Evolutionary conservation across 2,888 invertebrate genomes (phyloP), one percentile per base, ranked within the genome.

Genomic region (Calephelis perditalis): DNA sequence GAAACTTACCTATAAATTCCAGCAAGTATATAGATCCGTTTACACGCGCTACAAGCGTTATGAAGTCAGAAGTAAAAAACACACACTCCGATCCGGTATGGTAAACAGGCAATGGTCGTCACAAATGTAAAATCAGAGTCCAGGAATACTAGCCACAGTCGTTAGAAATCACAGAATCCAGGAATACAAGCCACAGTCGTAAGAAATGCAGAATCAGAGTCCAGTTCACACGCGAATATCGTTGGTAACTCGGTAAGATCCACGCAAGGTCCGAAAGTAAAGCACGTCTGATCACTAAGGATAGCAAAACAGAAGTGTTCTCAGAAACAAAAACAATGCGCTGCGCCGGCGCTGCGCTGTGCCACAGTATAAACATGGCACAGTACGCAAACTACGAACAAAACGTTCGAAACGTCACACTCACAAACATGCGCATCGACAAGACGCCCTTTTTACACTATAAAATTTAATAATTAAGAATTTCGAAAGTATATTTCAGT

Each of bases 181-280:
- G 55, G 55, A 55, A 55, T 55, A 55, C 55, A 55, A 55, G 55
- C 55, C 55, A 55, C 5, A 55, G 55, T 55, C 36, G 55, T 55
- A 55, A 55, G 37, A 55, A 55, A 55, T 55, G 55, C 55, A 55
- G 55, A 55, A 55, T 55, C 55, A 12, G 55, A 55, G 55, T 55
- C 55, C 11, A 55, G 55, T 55, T 55, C 55, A 55, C 37, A 55
- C 37, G 55, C 55, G 55, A 55, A 55, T 55, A 55, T 55, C 55
- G 55, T 55, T 12, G 12, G 12, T 55, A 55, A 45, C 45, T 45
- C 45, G 45, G 45, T 45, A 45, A 45, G 45, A 45, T 45, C 45
- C 45, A 45, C 45, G 45, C 55, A 55, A 55, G 12, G 55, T 37
- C 11, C n/a, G 12, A 37, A 55, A 55, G 55, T 55, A 55, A 55